Percentiles rank a stretch among this genome's conserved stretches.
These are phyloP conservation scores for Drosophila dunni DNA, from an alignment of 1,140 invertebrate species.

Conservation along the genomic window DNA sequence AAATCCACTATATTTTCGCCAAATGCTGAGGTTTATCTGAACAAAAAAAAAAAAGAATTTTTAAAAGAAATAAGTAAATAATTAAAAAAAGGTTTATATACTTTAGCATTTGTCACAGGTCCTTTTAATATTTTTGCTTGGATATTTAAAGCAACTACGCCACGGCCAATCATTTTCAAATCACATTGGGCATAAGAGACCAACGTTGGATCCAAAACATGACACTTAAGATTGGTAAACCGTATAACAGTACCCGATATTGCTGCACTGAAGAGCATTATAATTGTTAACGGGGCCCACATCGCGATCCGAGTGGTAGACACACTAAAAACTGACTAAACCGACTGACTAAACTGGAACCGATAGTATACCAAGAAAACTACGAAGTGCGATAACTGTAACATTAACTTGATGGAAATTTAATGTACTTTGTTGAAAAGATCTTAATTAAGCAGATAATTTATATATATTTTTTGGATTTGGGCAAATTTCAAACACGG, in stretches of 20 bases:
- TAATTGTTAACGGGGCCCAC: background rate
- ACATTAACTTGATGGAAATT: no score
- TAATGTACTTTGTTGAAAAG: no score
- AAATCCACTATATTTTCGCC: background rate
- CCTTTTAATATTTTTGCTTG: background rate
- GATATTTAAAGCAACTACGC: background rate
- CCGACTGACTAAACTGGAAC: no score
- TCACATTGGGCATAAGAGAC: background rate
- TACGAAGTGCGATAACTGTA: no score
- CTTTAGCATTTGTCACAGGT: background rate
- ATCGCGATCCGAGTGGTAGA: background rate
- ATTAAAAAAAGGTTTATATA: background rate
- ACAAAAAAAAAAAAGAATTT: background rate
- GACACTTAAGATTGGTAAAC: background rate
- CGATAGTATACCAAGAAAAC: no score
- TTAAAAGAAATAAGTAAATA: no score
- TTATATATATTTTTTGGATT: no score
- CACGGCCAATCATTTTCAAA: background rate
- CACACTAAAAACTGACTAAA: no score
- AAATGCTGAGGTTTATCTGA: background rate
- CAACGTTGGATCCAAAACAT: background rate
- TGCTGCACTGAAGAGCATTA: background rate
- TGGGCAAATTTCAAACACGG: no score
- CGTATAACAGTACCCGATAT: background rate
- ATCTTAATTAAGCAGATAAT: no score